These are phyloP conservation scores for Marmota flaviventris DNA, from an alignment of 2,113 vertebrate species.

Conservation along the genomic window DNA sequence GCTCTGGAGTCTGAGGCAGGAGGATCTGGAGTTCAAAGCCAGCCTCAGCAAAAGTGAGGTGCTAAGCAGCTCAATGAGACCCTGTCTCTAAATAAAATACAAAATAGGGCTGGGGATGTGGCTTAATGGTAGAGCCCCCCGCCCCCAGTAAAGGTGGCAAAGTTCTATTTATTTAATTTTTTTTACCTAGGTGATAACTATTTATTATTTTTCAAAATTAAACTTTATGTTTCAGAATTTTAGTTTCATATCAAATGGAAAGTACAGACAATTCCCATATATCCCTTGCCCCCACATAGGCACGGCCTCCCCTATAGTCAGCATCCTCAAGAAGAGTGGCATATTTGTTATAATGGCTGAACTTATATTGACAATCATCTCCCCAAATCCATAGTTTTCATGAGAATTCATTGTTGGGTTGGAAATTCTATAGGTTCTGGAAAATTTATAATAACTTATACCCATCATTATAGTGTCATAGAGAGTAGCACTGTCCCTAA, in stretches of 20 bases:
- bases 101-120: neutral
- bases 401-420: neutral
- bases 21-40: too few species aligned
- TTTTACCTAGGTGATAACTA: neutral
- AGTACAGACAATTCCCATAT: neutral
- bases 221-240: neutral
- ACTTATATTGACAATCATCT: neutral
- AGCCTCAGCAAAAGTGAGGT: too few species aligned
- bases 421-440: neutral
- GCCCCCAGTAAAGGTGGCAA: neutral
- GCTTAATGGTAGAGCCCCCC: neutral
- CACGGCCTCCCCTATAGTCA: too few species aligned
- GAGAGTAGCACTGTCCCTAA: neutral
- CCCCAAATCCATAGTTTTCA: neutral
- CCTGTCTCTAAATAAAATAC: too few species aligned
- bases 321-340: neutral
- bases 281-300: neutral
- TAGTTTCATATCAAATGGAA: neutral
- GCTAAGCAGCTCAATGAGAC: too few species aligned
- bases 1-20: too few species aligned
- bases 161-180: neutral
- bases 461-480: neutral
- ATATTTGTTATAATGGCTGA: neutral
- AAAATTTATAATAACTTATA: too few species aligned
- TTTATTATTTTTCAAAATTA: neutral